Conservation (phyloP, 2,113 vertebrate species). For the Setophaga petechia region DNA sequence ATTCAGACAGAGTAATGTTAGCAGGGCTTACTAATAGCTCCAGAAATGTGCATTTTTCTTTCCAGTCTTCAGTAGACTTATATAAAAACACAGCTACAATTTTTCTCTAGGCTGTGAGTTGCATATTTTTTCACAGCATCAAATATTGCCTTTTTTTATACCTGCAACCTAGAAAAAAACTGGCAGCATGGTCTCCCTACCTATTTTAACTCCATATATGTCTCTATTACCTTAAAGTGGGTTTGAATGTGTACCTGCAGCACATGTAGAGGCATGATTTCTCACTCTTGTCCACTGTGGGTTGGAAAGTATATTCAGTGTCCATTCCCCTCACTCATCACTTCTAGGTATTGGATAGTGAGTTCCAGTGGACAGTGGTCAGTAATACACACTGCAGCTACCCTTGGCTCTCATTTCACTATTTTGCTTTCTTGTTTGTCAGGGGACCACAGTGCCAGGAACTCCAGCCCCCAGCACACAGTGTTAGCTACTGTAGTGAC, state of each 20-base stretch:
- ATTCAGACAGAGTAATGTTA: neutral
- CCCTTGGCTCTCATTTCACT: neutral
- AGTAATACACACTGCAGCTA: neutral
- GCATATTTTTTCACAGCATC: neutral
- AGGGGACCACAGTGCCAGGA: neutral
- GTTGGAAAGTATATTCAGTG: neutral
- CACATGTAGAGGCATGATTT: neutral
- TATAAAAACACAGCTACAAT: neutral
- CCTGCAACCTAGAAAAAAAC: neutral
- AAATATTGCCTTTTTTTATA: neutral
- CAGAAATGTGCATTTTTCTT: neutral
- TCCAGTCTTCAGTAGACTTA: neutral
- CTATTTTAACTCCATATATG: neutral
- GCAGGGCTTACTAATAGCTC: neutral
- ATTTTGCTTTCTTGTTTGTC: neutral
- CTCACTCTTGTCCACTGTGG: neutral
- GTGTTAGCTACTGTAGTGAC: neutral
- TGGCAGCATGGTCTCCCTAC: neutral
- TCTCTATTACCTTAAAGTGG: neutral
- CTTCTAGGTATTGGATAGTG: neutral
- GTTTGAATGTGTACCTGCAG: neutral
- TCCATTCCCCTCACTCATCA: neutral
- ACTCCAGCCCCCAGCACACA: neutral
- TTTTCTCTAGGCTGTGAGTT: neutral
- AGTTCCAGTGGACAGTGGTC: neutral